phyloP scores from a whole-genome alignment of 2,797 vertebrate species.

The Eulemur coronatus region DNA sequence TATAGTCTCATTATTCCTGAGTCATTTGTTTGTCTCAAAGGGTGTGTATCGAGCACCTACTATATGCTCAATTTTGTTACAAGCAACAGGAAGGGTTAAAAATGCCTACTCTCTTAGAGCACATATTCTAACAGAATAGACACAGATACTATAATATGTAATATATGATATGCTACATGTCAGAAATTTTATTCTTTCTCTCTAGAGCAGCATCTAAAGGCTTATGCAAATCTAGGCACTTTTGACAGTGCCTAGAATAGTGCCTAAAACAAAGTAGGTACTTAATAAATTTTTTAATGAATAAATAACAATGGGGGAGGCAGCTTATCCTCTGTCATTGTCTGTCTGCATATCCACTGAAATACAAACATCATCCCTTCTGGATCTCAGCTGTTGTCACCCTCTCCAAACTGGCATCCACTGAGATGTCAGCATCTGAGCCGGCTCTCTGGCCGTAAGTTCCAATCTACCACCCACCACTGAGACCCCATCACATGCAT shows the following conservation, averaged over 20 bases:
- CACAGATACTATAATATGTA: background rate
- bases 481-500: background rate
- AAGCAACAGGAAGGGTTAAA: background rate
- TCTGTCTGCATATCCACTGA: background rate
- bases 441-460: background rate
- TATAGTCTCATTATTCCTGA: background rate
- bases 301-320: background rate
- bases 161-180: background rate
- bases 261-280: background rate
- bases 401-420: background rate
- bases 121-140: background rate
- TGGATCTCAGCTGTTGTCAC: background rate
- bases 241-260: background rate
- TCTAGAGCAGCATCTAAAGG: background rate
- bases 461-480: accelerated
- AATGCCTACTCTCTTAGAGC: background rate
- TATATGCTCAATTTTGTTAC: background rate
- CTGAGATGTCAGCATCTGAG: background rate
- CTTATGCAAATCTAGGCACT: background rate
- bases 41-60: background rate
- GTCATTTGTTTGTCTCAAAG: background rate
- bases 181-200: background rate
- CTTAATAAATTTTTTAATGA: background rate
- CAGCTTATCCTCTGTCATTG: background rate
- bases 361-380: background rate